These are phyloP conservation scores for Cylindroiulus punctatus DNA, from an alignment of 2,888 invertebrate species.

Conservation along the genomic window DNA sequence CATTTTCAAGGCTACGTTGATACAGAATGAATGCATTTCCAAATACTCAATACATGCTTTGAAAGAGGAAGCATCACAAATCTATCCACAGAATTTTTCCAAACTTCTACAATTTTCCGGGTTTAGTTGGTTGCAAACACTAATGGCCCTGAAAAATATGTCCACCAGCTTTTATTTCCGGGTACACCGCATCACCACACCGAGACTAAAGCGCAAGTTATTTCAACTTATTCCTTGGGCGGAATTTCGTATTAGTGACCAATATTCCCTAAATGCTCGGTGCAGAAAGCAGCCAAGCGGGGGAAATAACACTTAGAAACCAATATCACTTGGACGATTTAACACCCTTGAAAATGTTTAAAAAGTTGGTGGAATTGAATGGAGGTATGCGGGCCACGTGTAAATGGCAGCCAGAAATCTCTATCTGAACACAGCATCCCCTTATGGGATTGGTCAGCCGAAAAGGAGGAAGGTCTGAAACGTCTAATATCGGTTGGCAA, in stretches of 20 bases:
- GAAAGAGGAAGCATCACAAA: no score
- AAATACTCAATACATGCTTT: no score
- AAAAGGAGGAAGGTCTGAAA: not conserved
- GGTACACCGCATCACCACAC: not conserved
- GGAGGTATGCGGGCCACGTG: conserved; percentile 1
- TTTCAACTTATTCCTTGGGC: conserved; percentile 16
- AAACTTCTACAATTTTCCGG: not conserved
- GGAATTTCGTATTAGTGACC: conserved; percentile 17
- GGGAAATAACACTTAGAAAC: conserved; percentile 38
- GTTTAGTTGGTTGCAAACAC: not conserved
- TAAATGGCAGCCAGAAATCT: not conserved
- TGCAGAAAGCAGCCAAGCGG: not conserved
- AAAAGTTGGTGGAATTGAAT: conserved; percentile 25
- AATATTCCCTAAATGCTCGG: conserved; percentile 26
- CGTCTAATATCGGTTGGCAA: conserved; percentile 31
- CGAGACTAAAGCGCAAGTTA: not conserved
- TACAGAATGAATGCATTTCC: no score
- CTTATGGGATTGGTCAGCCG: conserved; percentile 2
- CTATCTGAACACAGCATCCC: not conserved
- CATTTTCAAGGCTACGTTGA: no score
- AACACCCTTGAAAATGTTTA: conserved; percentile 42
- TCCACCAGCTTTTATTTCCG: not conserved
- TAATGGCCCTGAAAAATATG: not conserved
- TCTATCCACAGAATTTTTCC: not conserved
- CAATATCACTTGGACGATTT: conserved; percentile 42